Base-by-base conservation (phyloP, 2,797 vertebrate species). In the Gymnothorax javanicus region DNA sequence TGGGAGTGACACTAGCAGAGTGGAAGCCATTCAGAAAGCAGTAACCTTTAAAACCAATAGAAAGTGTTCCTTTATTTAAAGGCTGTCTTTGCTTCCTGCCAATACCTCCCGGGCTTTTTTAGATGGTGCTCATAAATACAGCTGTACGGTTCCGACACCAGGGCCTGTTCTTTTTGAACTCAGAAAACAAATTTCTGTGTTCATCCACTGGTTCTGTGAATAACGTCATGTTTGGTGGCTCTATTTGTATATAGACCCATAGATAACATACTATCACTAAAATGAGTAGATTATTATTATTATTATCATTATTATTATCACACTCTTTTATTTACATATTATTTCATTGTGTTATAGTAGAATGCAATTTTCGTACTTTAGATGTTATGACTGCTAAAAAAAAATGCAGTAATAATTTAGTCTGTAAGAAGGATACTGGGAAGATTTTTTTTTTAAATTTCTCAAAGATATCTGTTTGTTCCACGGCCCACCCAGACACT, bases 1-100 rank as follows among this genome's bases (percentile, higher is more conserved):
- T 91, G 87, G 88, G 84, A 89, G 90, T 94, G 94, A 93, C 93
- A 94, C 88, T 94, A 94, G 89, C 91, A 94, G 93, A 93, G 88
- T 90, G 92, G 93, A 94, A 94, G 93, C 95, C 91, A 93, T 92
- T 93, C 94, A 93, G 90, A 91, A 89, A 93, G 92, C 91, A 91
- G 92, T 94, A 94, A 96, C 94, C 94, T 94, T 95, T 94, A 93
- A 91, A 95, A 92, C 91, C 89, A 89, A 92, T 91, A 92, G 89
- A 91, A 92, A 90, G 93, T 90, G 92, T 93, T 43, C 20, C 60
- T 52, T 57, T 87, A 52, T 79, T 83, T 73, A 83, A 71, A 85
- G 75, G 13, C 87, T 84, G 86, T 82, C 89, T 86, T 86, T 88
- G 88, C 89, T 85, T 87, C 88, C 90, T 86, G 86, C 69, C 57